Evolutionary conservation across 1,140 invertebrate genomes (phyloP).

Genomic region (Whitmania pigra): DNA sequence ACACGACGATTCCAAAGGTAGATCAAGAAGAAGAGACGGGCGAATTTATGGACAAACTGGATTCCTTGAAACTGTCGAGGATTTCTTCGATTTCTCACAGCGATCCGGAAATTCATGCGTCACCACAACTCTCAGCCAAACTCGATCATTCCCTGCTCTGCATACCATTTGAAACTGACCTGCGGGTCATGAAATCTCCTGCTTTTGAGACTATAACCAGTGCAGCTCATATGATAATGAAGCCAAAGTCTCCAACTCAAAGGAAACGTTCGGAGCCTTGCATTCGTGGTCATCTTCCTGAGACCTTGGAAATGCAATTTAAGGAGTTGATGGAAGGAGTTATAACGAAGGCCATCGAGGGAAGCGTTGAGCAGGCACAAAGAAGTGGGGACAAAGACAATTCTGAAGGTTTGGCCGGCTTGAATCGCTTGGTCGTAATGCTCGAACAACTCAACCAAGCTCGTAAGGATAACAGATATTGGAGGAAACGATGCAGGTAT

Average conservation of each 20-base stretch:
- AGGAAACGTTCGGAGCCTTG: background rate
- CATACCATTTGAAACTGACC: too few relatives aligned
- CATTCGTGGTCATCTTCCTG: background rate
- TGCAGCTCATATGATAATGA: too few relatives aligned
- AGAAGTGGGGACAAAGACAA: background rate
- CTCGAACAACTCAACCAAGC: background rate
- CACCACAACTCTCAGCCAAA: too few relatives aligned
- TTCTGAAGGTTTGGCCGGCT: background rate
- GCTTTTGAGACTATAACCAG: too few relatives aligned
- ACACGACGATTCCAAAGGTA: too few relatives aligned
- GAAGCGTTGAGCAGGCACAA: background rate
- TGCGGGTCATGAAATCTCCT: too few relatives aligned
- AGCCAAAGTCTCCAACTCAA: background rate
- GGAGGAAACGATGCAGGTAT: background rate
- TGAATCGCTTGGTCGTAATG: background rate
- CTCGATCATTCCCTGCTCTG: too few relatives aligned
- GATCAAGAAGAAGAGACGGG: too few relatives aligned
- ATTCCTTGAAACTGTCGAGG: too few relatives aligned
- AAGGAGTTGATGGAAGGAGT: background rate
- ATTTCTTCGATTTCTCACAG: too few relatives aligned
- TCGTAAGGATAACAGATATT: constrained; percentile 1
- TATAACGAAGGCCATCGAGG: background rate
- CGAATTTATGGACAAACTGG: too few relatives aligned
- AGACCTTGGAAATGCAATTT: background rate
- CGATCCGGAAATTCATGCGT: too few relatives aligned